phyloP scores from a whole-genome alignment of 2,113 vertebrate genomes.

The Riparia riparia region DNA sequence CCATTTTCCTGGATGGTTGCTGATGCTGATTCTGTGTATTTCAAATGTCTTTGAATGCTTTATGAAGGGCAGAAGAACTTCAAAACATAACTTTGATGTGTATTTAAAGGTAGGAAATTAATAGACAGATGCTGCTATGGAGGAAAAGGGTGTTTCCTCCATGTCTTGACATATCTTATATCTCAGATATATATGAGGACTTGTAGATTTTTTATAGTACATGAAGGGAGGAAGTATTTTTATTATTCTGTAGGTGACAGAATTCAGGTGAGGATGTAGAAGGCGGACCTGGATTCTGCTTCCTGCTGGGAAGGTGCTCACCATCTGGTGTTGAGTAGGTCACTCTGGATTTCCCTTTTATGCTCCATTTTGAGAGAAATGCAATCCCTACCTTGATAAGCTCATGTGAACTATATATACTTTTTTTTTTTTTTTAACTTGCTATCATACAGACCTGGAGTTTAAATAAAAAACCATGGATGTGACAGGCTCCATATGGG shows the following conservation, averaged over 20 bases:
- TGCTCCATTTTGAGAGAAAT: neutral
- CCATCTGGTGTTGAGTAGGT: neutral
- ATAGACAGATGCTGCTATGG: neutral
- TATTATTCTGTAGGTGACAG: neutral
- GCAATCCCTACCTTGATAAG: neutral
- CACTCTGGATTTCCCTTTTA: neutral
- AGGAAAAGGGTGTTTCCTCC: neutral
- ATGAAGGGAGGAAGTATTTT: neutral
- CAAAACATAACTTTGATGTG: neutral
- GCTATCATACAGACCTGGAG: neutral
- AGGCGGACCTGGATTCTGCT: neutral
- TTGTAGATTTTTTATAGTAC: neutral
- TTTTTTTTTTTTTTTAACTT: neutral
- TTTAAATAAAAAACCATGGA: neutral
- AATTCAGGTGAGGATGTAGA: neutral
- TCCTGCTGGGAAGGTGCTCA: neutral
- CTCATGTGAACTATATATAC: neutral
- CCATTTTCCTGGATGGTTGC: neutral
- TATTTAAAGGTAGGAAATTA: neutral
- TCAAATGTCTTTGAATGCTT: neutral
- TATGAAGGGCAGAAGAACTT: neutral
- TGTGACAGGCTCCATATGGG: neutral
- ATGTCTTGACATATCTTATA: neutral
- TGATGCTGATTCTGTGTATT: neutral
- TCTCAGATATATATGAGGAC: neutral